Conservation (phyloP, 2,888 invertebrate species). For the Plagodis dolabraria region DNA sequence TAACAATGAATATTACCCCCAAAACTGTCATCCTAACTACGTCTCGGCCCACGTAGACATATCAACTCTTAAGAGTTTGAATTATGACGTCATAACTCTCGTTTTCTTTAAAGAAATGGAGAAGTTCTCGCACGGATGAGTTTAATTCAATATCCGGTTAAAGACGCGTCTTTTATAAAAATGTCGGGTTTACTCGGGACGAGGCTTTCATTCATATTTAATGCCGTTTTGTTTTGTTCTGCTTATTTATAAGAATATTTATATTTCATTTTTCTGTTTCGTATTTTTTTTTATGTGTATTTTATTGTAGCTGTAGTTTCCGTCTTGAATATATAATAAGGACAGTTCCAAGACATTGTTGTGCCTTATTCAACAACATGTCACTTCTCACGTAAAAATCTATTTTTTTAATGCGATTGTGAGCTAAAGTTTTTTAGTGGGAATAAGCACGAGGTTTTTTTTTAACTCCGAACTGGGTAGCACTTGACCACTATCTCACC, state of each 20-base stretch:
- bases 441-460: too few relatives aligned
- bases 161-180: conserved; percentile 13
- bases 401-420: too few relatives aligned
- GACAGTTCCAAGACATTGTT: too few relatives aligned
- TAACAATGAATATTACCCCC: neutral
- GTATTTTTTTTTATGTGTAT: too few relatives aligned
- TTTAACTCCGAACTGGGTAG: too few relatives aligned
- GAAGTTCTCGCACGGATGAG: conserved; percentile 31
- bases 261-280: neutral
- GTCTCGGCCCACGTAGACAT: conserved; percentile 5
- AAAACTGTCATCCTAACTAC: neutral
- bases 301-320: too few relatives aligned
- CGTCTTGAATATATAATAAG: too few relatives aligned
- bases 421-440: too few relatives aligned
- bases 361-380: too few relatives aligned
- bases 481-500: too few relatives aligned
- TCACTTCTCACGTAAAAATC: too few relatives aligned
- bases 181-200: conserved; percentile 3
- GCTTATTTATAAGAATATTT: conserved; percentile 2
- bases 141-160: conserved; percentile 39
- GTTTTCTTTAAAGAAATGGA: conserved; percentile 36
- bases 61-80: conserved; percentile 33
- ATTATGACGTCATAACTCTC: conserved; percentile 38
- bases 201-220: conserved; percentile 4
- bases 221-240: neutral